These are phyloP conservation scores for Talpa occidentalis DNA, from an alignment of 2,113 vertebrate species.

Conservation along the genomic window DNA sequence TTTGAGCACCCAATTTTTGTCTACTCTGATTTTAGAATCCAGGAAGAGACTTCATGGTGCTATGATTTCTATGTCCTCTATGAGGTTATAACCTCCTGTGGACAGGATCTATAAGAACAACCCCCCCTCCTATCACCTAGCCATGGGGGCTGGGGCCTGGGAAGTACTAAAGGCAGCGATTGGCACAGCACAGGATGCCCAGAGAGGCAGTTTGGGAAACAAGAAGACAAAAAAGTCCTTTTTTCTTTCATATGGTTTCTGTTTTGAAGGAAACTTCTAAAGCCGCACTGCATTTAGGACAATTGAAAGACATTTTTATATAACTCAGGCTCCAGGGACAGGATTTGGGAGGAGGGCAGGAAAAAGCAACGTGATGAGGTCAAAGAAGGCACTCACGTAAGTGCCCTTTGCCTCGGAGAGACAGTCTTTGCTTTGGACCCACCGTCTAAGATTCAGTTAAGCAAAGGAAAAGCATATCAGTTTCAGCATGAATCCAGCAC, in stretches of 20 bases:
- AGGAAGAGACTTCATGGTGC: background rate
- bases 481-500: background rate
- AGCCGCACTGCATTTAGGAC: background rate
- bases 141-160: background rate
- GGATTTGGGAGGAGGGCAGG: background rate
- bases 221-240: background rate
- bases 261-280: background rate
- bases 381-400: background rate
- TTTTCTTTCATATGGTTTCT: background rate
- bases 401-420: background rate
- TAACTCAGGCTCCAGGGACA: background rate
- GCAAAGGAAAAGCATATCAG: background rate
- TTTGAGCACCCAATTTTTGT: background rate
- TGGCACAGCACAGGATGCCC: background rate
- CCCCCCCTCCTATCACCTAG: no score
- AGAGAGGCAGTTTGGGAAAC: no score
- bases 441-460: constrained; percentile 1
- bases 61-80: background rate
- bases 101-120: background rate
- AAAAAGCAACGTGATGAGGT: background rate
- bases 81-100: background rate
- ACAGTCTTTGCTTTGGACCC: background rate
- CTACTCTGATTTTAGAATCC: background rate
- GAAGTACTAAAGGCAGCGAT: background rate
- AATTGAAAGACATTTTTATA: background rate